phyloP scores from a whole-genome alignment of 2,888 invertebrate genomes.

The Ichneumoninae sp. region DNA sequence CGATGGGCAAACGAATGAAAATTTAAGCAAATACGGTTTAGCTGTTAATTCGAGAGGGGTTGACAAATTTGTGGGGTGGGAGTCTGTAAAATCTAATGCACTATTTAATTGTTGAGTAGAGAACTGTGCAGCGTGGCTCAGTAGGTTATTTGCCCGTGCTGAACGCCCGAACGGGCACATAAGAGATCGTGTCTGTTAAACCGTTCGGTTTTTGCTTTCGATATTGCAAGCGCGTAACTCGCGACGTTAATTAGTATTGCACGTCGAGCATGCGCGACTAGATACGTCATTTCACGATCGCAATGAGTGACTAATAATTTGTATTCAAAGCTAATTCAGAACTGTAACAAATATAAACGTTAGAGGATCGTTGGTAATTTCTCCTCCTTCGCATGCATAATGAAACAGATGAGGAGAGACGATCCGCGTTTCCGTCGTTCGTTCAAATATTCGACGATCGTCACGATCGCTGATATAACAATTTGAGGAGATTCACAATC shows the following conservation, averaged over 20 bases:
- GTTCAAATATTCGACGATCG: neutral
- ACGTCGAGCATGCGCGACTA: slow-evolving; percentile 56
- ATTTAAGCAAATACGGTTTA: neutral
- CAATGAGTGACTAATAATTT: slow-evolving; percentile 1
- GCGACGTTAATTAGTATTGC: slow-evolving; percentile 41
- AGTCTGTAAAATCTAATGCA: neutral
- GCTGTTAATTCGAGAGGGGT: neutral
- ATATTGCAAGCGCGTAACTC: slow-evolving; percentile 1
- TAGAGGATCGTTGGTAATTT: neutral
- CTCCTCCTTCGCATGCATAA: neutral
- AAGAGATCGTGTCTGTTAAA: slow-evolving; percentile 48
- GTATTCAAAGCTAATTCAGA: slow-evolving; percentile 12
- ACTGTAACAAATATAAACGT: slow-evolving; percentile 43
- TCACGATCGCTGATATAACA: neutral
- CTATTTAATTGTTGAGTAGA: slow-evolving; percentile 18
- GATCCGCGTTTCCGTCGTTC: neutral
- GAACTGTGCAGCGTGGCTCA: neutral
- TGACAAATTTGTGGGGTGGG: neutral
- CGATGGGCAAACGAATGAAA: neutral
- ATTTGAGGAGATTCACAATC: slow-evolving; percentile 4
- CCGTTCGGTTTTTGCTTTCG: slow-evolving; percentile 36
- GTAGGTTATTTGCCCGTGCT: neutral
- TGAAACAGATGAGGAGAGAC: slow-evolving; percentile 6
- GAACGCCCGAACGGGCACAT: slow-evolving; percentile 25
- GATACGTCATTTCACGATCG: slow-evolving; percentile 25